Evolutionary conservation across 2,113 vertebrate genomes (phyloP).

Genomic region (Chitala chitala): DNA sequence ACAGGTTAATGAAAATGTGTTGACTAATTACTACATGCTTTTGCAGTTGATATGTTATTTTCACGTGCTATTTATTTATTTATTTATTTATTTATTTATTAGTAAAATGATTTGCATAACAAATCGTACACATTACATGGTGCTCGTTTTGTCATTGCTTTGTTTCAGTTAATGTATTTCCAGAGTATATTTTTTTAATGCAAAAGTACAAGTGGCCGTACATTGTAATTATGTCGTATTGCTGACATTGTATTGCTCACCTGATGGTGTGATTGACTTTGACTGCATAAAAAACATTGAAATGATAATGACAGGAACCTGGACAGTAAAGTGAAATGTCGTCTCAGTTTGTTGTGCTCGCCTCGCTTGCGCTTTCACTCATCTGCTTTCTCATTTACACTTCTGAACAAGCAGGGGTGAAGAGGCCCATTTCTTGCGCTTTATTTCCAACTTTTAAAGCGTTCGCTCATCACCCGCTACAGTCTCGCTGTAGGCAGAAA

Average conservation of each 20-base stretch:
- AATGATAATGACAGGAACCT: not conserved
- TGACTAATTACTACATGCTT: too few species aligned
- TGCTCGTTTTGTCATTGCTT: not conserved
- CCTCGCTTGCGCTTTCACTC: not conserved
- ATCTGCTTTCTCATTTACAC: not conserved
- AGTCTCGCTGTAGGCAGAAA: not conserved
- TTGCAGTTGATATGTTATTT: too few species aligned
- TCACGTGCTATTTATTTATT: too few species aligned
- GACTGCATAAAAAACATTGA: not conserved
- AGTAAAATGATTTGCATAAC: not conserved
- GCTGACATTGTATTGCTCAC: conserved; percentile 9
- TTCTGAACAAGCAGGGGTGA: not conserved
- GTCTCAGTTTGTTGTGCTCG: not conserved
- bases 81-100: not conserved
- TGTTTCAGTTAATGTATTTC: not conserved
- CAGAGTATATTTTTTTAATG: conserved; percentile 17
- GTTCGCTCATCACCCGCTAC: not conserved
- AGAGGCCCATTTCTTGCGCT: not conserved
- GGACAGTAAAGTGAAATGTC: not conserved
- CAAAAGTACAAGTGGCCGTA: too few species aligned
- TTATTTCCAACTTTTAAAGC: not conserved
- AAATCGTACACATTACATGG: not conserved
- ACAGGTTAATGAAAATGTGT: not conserved
- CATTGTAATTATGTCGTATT: too few species aligned
- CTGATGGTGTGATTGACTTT: not conserved